Evolutionary conservation across 1,140 invertebrate genomes (phyloP), one percentile per base, ranked within the genome.

Genomic region (Pseudomyrmex gracilis): DNA sequence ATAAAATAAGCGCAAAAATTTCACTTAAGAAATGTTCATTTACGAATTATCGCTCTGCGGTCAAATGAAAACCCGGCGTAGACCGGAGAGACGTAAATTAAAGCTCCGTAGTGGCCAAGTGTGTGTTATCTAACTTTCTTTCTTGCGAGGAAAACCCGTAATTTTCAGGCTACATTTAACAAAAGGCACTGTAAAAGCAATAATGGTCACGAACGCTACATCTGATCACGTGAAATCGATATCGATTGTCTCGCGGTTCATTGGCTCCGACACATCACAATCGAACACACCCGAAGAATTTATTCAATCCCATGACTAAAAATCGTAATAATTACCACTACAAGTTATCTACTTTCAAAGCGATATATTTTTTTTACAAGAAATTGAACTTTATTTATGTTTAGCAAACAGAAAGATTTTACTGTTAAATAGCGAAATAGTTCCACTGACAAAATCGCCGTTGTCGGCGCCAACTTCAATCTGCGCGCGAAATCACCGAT

Each of bases 121-220:
- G 45, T 13, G 22, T 17, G 34, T 78, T n/a, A 34, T 34, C 34
- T 34, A 57, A 47, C 10, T 47, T 45, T 24, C 15, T 53, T 20
- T 12, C 53, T 34, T 34, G 3, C 43, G 15, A 58, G 58, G 66
- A 47, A 70, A 80, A 1, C 45, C 20, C 8, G 58, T 70, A 58
- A 47, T 22, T 78, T 78, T 57, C 20, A 57, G 24, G 58, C 53
- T 78, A 64, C 17, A 80, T 80, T 70, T 58, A 80, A 80, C 13
- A 58, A 24, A 70, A 3, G 53, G n/a, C n/a, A n/a, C 64, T 47
- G 49, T 80, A 58, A 80, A 68, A 13, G 12, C n/a, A 70, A 80
- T 80, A 70, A 80, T 58, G 22, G 7, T 80, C 43, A 58, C n/a
- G 47, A 58, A 1, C 13, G 57, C 7, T 80, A 58, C 34, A 80